Evolutionary conservation across 2,888 invertebrate species (phyloP).

Genomic region (Tridacna gigas): DNA sequence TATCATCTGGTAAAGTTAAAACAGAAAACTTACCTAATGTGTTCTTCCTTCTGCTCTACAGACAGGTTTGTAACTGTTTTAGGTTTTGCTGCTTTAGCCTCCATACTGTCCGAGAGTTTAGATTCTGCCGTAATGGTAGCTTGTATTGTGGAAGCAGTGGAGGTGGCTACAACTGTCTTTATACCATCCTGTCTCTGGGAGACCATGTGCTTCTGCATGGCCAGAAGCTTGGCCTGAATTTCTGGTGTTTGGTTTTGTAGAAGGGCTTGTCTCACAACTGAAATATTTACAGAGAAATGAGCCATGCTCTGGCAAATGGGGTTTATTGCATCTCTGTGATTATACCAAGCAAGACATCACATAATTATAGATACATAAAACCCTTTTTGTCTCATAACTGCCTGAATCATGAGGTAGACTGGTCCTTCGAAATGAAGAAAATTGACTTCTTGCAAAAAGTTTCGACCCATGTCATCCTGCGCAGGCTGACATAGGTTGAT

Average conservation of each 20-base stretch:
- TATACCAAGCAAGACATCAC: no score
- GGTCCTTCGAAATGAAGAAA: no score
- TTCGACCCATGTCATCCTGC: no score
- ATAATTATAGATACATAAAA: no score
- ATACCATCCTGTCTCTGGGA: conserved; percentile 68
- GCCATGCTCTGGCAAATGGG: no score
- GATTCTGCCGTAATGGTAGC: conserved; percentile 41
- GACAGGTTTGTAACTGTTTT: conserved; percentile 70
- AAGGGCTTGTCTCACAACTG: conserved; percentile 96
- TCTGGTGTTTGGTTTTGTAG: conserved; percentile 96
- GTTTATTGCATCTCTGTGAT: no score
- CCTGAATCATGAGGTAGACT: no score
- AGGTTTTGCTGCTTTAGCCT: conserved; percentile 56
- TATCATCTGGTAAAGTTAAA: no score
- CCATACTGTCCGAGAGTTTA: conserved; percentile 39
- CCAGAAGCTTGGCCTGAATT: conserved; percentile 95
- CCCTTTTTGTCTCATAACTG: no score
- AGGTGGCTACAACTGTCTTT: conserved; percentile 37
- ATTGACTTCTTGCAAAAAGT: no score
- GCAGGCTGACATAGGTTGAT: no score
- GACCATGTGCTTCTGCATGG: conserved; percentile 90
- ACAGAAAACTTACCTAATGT: conserved; percentile 76
- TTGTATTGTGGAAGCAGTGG: conserved; percentile 22
- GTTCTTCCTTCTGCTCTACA: conserved; percentile 83
- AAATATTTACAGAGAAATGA: conserved; percentile 72